phyloP scores from a whole-genome alignment of 2,113 vertebrate genomes.

The Arothron firmamentum region DNA sequence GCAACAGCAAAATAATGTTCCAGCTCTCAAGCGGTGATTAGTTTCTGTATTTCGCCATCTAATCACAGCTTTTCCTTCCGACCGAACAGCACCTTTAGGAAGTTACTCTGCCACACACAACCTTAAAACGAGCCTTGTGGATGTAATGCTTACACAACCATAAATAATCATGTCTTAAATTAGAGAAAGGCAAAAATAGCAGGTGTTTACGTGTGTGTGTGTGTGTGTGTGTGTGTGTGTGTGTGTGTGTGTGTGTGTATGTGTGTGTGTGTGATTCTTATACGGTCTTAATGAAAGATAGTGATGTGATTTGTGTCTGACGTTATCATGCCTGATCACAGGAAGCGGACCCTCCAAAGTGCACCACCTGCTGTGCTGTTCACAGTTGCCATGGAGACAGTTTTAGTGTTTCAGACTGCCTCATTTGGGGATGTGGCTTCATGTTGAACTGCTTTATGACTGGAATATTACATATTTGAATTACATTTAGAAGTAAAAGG shows the following conservation, averaged over 20 bases:
- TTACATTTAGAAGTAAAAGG: constrained; percentile 17
- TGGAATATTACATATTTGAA: constrained; percentile 14
- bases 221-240: too few relatives aligned
- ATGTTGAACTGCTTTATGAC: constrained; percentile 14
- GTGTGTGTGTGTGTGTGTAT: not conserved
- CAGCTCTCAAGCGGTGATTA: too few relatives aligned
- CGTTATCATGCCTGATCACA: constrained; percentile 40
- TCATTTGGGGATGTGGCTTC: constrained; percentile 7
- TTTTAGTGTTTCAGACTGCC: constrained; percentile 31
- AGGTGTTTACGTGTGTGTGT: too few relatives aligned
- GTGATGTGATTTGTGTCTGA: constrained; percentile 7
- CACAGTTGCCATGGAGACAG: constrained; percentile 51
- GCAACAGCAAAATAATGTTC: too few relatives aligned
- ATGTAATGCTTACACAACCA: not conserved
- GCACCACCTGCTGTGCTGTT: constrained; percentile 3
- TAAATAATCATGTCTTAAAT: not conserved
- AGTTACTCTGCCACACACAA: too few relatives aligned
- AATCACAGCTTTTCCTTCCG: not conserved
- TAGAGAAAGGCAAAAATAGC: too few relatives aligned
- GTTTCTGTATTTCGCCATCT: too few relatives aligned
- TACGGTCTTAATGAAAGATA: constrained; percentile 11
- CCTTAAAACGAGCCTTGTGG: not conserved
- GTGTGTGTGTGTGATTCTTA: not conserved
- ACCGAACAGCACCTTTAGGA: not conserved
- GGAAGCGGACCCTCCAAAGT: constrained; percentile 15